These are phyloP conservation scores for Hemibagrus guttatus DNA, from an alignment of 2,797 vertebrate species.

Conservation along the genomic window DNA sequence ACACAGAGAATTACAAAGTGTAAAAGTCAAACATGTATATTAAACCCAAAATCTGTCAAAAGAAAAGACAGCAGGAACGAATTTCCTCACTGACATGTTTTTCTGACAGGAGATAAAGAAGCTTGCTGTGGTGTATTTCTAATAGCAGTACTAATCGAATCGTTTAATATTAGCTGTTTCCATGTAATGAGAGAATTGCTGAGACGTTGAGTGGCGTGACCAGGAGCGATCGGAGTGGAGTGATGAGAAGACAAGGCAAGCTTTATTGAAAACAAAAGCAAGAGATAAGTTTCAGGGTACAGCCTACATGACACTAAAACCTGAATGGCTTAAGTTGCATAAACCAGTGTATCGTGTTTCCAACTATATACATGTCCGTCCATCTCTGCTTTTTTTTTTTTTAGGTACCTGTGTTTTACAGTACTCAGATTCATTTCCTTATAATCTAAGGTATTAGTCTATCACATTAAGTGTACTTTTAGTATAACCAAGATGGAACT, in stretches of 20 bases:
- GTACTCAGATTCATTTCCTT: not conserved
- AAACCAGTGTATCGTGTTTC: conserved; percentile 25
- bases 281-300: conserved; percentile 7
- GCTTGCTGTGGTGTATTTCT: not conserved
- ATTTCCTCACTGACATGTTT: not conserved
- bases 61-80: not conserved
- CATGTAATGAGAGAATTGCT: not conserved
- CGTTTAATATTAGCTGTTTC: not conserved
- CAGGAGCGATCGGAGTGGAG: not conserved
- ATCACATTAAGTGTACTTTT: not conserved
- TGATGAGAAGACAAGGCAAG: not conserved
- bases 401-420: not conserved
- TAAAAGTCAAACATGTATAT: not conserved
- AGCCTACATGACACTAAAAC: conserved; percentile 33
- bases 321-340: conserved; percentile 32
- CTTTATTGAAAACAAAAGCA: not conserved
- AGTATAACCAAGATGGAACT: conserved; percentile 29
- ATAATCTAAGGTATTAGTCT: not conserved
- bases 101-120: not conserved
- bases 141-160: not conserved
- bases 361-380: not conserved
- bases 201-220: conserved; percentile 13
- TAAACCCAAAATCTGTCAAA: not conserved
- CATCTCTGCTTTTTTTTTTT: not conserved
- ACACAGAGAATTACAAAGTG: not conserved